Evolutionary conservation across 1,140 invertebrate genomes (phyloP).

Genomic region (Asobara japonica): DNA sequence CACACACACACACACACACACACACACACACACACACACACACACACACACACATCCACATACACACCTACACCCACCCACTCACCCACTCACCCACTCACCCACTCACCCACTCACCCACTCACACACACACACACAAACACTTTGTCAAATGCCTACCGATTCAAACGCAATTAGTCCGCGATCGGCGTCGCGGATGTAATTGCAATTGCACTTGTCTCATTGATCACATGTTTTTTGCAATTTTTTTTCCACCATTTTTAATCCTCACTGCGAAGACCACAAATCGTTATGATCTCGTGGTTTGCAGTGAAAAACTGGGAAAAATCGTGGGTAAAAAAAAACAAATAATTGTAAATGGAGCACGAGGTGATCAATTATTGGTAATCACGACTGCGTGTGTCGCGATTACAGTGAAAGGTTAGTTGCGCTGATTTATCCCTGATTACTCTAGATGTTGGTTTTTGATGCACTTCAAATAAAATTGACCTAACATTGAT

Average conservation of each 20-base stretch:
- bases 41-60: too few species aligned
- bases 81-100: too few species aligned
- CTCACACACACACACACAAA: too few species aligned
- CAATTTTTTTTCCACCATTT: too few species aligned
- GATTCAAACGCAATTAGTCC: not conserved
- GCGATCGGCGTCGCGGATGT: not conserved
- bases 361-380: conserved; percentile 19
- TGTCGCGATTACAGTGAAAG: conserved; percentile 19
- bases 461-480: not conserved
- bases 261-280: too few species aligned
- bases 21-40: too few species aligned
- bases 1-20: too few species aligned
- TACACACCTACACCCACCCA: too few species aligned
- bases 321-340: not conserved
- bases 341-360: conserved; percentile 10
- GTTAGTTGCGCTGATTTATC: not conserved
- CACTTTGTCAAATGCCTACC: too few species aligned
- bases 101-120: too few species aligned
- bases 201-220: not conserved
- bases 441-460: not conserved
- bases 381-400: conserved; percentile 11
- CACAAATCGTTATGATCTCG: too few species aligned
- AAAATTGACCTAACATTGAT: too few species aligned
- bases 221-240: conserved; percentile 1
- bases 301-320: not conserved